Conservation (phyloP, 2,888 invertebrate genomes). For the Eurytoma californica region DNA sequence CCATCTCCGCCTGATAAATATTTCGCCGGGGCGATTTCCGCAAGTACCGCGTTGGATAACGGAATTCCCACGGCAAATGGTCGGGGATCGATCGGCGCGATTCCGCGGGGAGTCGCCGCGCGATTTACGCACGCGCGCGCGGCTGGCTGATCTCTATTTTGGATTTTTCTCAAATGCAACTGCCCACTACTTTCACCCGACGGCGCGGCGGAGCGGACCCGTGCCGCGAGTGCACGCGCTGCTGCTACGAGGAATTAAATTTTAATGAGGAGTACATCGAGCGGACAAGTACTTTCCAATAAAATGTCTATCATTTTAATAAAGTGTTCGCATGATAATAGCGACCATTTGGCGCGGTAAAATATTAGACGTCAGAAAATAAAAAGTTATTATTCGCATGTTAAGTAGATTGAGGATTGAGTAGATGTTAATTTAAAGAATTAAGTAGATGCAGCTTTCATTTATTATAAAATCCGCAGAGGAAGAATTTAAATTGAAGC, state of each 20-base stretch:
- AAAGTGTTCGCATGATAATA: no score
- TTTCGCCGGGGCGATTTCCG: slow-evolving; percentile 1
- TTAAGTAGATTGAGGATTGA: no score
- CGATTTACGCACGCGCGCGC: neutral
- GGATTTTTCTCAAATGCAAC: slow-evolving; percentile 51
- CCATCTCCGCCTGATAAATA: no score
- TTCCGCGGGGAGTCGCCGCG: neutral
- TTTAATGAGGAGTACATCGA: no score
- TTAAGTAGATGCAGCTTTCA: no score
- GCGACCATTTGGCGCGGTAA: neutral
- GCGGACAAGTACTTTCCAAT: no score
- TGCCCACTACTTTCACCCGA: slow-evolving; percentile 51
- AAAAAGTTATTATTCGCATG: neutral
- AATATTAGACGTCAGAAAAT: neutral
- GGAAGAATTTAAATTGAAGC: no score
- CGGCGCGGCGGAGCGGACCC: neutral
- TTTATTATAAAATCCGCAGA: no score
- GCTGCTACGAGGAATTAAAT: neutral
- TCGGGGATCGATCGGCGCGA: neutral
- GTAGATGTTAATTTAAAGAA: no score
- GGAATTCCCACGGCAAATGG: slow-evolving; percentile 8
- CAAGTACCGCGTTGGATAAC: neutral
- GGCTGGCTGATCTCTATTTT: slow-evolving; percentile 51
- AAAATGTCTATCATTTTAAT: no score
- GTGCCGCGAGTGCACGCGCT: neutral